These are phyloP conservation scores for Thalassoma bifasciatum DNA, from an alignment of 2,113 vertebrate genomes.

Conservation along the genomic window DNA sequence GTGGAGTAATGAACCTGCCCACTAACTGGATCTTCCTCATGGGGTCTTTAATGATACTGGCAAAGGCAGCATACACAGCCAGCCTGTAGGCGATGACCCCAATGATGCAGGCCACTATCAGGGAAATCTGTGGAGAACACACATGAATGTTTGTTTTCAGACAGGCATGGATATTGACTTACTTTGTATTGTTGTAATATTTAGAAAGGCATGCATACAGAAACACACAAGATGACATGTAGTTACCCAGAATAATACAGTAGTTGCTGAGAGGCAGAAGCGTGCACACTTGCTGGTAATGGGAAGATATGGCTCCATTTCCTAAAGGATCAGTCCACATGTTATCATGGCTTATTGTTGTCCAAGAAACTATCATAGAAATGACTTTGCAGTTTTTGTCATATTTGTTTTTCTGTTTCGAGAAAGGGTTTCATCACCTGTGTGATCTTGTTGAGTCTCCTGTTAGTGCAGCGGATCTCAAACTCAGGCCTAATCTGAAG, in stretches of 20 bases:
- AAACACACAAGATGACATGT: background rate
- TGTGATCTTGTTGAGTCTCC: conserved; percentile 85
- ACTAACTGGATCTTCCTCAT: conserved; percentile 86
- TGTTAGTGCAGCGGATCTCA: conserved; percentile 90
- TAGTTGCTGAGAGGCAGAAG: conserved; percentile 90
- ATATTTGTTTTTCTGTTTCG: background rate
- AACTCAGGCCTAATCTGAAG: conserved; percentile 96
- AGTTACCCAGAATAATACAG: conserved; percentile 93
- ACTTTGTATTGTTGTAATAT: background rate
- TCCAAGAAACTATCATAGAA: background rate
- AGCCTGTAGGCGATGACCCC: conserved; percentile 95
- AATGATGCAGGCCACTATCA: conserved; percentile 93
- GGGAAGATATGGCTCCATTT: conserved; percentile 94
- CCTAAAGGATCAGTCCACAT: conserved; percentile 76
- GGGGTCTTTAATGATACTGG: conserved; percentile 91
- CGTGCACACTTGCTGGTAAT: conserved; percentile 88
- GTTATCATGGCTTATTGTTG: background rate
- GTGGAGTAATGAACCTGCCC: conserved; percentile 90
- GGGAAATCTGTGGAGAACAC: conserved; percentile 83
- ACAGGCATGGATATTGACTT: background rate
- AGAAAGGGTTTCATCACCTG: conserved; percentile 65
- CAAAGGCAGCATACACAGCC: conserved; percentile 92
- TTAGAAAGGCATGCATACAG: too few species aligned
- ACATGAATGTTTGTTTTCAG: background rate
- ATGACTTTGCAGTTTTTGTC: background rate